These are phyloP conservation scores for Caretta caretta DNA, from an alignment of 2,113 vertebrate genomes.

Conservation along the genomic window DNA sequence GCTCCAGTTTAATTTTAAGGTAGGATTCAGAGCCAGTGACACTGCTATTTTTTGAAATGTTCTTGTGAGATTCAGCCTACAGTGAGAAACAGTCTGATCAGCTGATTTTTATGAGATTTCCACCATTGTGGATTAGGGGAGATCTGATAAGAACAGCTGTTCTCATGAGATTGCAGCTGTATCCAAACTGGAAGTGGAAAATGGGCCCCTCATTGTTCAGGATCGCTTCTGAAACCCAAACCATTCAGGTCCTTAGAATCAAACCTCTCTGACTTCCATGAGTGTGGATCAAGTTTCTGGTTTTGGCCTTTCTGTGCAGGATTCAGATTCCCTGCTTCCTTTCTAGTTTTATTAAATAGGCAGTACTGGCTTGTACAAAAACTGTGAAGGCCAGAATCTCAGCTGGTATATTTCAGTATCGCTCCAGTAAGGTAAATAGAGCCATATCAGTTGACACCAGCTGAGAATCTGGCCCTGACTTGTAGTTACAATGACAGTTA, in stretches of 20 bases:
- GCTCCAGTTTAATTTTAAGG: not conserved
- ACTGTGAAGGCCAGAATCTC: not conserved
- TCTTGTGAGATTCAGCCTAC: not conserved
- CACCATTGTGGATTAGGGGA: not conserved
- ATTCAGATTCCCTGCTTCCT: not conserved
- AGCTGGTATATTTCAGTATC: not conserved
- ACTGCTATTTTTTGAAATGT: not conserved
- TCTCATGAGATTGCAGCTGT: not conserved
- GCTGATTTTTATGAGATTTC: not conserved
- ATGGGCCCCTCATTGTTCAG: not conserved
- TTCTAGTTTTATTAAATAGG: not conserved
- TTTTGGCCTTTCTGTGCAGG: accelerated
- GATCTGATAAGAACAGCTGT: not conserved
- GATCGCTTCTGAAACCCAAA: not conserved
- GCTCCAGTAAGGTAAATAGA: not conserved
- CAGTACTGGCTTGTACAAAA: not conserved
- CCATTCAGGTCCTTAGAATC: not conserved
- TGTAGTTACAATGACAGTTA: not conserved
- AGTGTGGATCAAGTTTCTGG: not conserved
- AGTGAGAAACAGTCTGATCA: not conserved
- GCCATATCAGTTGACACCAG: not conserved
- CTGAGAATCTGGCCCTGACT: not conserved
- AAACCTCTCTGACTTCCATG: not conserved
- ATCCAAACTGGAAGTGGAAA: not conserved
- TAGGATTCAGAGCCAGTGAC: not conserved